Evolutionary conservation across 92 coral and sea anemone species (phyloP), one percentile per base, ranked within the genome.

Genomic region (Epizoanthus fatuus): DNA sequence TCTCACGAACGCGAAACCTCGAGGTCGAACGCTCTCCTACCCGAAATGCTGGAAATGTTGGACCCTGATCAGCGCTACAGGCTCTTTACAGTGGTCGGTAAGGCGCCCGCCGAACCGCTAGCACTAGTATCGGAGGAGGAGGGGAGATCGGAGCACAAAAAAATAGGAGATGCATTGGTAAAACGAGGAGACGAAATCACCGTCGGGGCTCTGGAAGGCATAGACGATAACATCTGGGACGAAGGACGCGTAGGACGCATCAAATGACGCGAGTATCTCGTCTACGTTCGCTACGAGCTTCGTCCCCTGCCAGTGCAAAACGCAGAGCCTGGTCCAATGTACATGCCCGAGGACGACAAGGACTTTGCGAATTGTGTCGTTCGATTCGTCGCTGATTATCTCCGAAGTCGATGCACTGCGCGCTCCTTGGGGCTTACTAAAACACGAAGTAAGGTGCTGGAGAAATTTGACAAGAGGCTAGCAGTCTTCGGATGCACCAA

Each of bases 31-130:
- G 35, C 63, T 7, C 59, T 73, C 63, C 80, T 73, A 3, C 80
- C 80, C 9, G 80, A 73, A 73, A 15, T 52, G 60, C 35, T 73
- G 80, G 80, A 73, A 52, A 45, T 73, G 80, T 16, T 73, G 63
- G 62, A 74, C 63, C 47, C 74, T 37, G 74, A 77, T 58, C 83
- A 37, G 22, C 72, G 83, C 49, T 75, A 75, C 66, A 75, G 70
- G 19, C 66, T 75, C 0, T 75, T 75, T 53, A 53, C 81, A 4
- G 81, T 77, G 47, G 83, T 77, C 37, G 63, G 80, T 3, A 49
- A 47, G 63, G 80, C 63, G 38, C 63, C 37, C 4, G 63, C 63
- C n/a, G 80, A 74, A 6, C 62, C 58, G 80, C 63, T 74, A 12
- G 80, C 80, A 12, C 3, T 1, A 72, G 22, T 72, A 14, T 14